phyloP scores from a whole-genome alignment of 2,797 vertebrate species.

The Hybognathus amarus region DNA sequence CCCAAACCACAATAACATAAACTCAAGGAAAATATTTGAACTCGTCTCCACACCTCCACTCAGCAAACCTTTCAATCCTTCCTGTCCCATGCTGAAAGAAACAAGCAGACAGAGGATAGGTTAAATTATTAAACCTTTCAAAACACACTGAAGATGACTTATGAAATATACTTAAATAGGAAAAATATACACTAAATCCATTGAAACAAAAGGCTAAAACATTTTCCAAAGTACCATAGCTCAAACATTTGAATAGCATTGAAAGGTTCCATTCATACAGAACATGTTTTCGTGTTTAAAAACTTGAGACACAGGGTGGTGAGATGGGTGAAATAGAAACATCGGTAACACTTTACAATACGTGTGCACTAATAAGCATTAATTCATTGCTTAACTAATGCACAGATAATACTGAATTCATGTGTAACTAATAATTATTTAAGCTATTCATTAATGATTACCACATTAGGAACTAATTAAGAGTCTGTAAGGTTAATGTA shows the following conservation, averaged over 20 bases:
- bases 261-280: background rate
- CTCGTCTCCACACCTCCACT: slow-evolving; percentile 63
- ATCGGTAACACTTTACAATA: too few species aligned
- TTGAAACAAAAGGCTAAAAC: background rate
- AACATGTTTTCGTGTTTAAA: background rate
- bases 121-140: background rate
- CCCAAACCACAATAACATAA: slow-evolving; percentile 70
- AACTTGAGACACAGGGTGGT: background rate
- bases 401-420: too few species aligned
- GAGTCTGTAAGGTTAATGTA: too few species aligned
- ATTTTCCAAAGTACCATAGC: background rate
- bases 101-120: background rate
- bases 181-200: background rate
- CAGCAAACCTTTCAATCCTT: slow-evolving; percentile 64
- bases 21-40: slow-evolving; percentile 67
- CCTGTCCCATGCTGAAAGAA: slow-evolving; percentile 63
- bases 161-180: background rate
- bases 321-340: background rate
- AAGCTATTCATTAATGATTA: too few species aligned
- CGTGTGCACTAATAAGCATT: too few species aligned
- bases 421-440: too few species aligned
- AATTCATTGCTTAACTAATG: too few species aligned
- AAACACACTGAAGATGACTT: background rate
- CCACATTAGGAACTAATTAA: too few species aligned
- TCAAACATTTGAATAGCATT: background rate